Conservation (phyloP, 2,113 vertebrate species). For the Australoheros scitulus region DNA sequence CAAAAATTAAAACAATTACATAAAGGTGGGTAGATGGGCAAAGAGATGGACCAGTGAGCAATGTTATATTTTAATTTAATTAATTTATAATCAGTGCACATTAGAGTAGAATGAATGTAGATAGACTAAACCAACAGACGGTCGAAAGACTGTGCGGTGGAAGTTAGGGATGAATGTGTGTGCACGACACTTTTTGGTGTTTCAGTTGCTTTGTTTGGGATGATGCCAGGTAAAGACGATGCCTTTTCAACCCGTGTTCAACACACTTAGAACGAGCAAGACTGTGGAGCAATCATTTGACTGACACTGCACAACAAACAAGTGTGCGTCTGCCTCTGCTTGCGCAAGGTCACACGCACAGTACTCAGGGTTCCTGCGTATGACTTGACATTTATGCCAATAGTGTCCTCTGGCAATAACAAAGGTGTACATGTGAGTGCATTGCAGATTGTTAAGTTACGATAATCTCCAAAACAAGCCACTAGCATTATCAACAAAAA, state of each 20-base stretch:
- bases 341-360: not conserved
- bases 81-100: conserved; percentile 3
- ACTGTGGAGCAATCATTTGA: not conserved
- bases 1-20: not conserved
- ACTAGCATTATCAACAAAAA: not conserved
- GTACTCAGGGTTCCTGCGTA: conserved; percentile 38
- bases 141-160: not conserved
- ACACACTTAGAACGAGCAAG: not conserved
- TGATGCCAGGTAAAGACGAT: conserved; percentile 23
- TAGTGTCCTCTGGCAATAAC: not conserved
- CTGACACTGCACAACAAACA: conserved; percentile 10
- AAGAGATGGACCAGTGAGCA: not conserved
- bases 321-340: conserved; percentile 11
- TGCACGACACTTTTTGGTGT: not conserved
- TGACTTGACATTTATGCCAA: not conserved
- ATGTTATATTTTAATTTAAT: conserved; percentile 19
- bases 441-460: not conserved
- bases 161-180: conserved; percentile 22
- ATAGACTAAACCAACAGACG: not conserved
- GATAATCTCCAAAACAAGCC: conserved; percentile 4
- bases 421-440: not conserved
- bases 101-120: not conserved
- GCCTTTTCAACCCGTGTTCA: conserved; percentile 49
- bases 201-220: conserved; percentile 24
- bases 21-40: not conserved